Percentiles rank a stretch among this genome's conserved stretches.
phyloP scores from a whole-genome alignment of 2,797 vertebrate species.

The Hydrolagus colliei region DNA sequence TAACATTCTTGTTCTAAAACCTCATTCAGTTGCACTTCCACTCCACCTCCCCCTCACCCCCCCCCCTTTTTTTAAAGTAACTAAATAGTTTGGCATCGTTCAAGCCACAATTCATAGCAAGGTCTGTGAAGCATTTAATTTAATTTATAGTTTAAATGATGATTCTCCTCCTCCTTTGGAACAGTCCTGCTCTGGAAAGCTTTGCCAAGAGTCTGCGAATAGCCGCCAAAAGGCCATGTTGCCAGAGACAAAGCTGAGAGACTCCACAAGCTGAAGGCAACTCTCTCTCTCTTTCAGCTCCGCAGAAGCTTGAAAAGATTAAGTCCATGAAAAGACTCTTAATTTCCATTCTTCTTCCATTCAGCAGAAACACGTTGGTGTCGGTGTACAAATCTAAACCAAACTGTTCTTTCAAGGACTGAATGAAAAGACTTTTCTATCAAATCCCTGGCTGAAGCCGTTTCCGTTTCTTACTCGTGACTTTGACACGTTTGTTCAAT shows the following conservation, averaged over 20 bases:
- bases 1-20: constrained; percentile 25
- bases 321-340: constrained; percentile 17
- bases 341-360: constrained; percentile 20
- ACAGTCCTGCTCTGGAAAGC: not conserved
- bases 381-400: not conserved
- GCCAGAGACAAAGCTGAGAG: constrained; percentile 10
- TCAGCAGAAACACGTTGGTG: constrained; percentile 10
- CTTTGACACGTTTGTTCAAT: not conserved
- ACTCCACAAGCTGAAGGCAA: constrained; percentile 3
- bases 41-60: not conserved
- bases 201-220: constrained; percentile 23
- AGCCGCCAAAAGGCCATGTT: not conserved
- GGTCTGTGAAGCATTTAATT: not conserved
- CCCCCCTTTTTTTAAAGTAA: not conserved
- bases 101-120: not conserved
- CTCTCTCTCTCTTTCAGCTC: constrained; percentile 15
- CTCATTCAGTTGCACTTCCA: not conserved
- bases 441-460: not conserved
- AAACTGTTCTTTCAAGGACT: not conserved
- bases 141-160: not conserved
- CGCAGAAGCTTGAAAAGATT: constrained; percentile 10
- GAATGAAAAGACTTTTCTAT: constrained; percentile 12
- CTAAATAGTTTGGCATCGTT: not conserved
- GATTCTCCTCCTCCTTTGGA: not conserved
- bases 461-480: not conserved